A percentile compares a stretch with the other conserved stretches of the same genome.
Evolutionary conservation across 37 sponge, comb jelly and placozoan genomes (phyloP).

Genomic region (Axinella damicornis): DNA sequence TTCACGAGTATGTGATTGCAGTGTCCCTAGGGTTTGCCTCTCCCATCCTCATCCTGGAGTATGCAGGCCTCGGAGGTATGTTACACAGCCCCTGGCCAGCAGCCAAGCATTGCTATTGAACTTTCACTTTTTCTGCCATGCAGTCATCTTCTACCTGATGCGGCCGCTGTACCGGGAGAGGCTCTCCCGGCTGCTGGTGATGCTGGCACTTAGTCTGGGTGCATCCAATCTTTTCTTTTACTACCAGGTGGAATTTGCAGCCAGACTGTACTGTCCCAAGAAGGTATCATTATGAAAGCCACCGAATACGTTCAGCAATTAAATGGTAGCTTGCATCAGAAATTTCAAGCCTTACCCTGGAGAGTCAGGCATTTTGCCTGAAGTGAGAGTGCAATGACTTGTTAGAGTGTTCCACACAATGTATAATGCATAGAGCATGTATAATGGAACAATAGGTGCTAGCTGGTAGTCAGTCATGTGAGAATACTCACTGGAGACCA

Average conservation of each 20-base stretch:
- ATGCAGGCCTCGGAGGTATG: conserved; percentile 40
- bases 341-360: too few relatives aligned
- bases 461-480: too few relatives aligned
- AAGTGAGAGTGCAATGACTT: too few relatives aligned
- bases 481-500: too few relatives aligned
- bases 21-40: conserved; percentile 54
- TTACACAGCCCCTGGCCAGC: background rate
- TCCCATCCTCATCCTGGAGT: conserved; percentile 62
- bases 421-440: too few relatives aligned
- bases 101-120: too few relatives aligned
- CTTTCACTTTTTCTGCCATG: background rate
- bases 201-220: conserved; percentile 14
- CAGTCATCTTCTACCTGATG: conserved; percentile 39
- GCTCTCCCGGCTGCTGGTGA: conserved; percentile 18
- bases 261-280: conserved; percentile 31
- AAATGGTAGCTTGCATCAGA: too few relatives aligned
- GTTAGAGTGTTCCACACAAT: too few relatives aligned
- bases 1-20: conserved; percentile 80
- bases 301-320: too few relatives aligned
- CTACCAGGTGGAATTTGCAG: conserved; percentile 39
- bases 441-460: too few relatives aligned
- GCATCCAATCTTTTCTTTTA: conserved; percentile 24
- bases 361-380: too few relatives aligned
- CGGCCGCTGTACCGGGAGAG: background rate
- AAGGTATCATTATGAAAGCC: too few relatives aligned